Conservation (phyloP, 2,113 vertebrate species). For the Corynorhinus townsendii region DNA sequence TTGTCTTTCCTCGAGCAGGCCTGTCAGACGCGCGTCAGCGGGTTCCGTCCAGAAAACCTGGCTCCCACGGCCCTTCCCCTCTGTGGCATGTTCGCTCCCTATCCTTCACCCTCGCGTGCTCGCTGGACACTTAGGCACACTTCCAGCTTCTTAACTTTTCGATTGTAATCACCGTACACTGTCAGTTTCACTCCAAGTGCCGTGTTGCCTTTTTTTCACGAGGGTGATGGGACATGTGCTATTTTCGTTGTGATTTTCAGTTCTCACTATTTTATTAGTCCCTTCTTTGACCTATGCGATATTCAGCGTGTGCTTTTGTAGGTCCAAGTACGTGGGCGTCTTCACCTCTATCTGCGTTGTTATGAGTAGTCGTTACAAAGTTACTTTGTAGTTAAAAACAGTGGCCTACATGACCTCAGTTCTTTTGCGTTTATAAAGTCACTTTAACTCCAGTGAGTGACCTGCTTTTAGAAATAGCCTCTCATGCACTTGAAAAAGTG, state of each 20-base stretch:
- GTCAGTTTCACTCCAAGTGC: background rate
- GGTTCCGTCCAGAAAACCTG: background rate
- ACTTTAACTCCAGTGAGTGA: background rate
- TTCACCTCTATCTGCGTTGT: background rate
- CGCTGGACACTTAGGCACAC: no score
- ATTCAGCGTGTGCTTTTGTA: background rate
- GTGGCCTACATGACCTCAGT: background rate
- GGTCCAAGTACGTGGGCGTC: background rate
- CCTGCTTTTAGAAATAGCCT: background rate
- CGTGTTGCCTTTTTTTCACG: background rate
- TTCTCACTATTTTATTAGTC: constrained; percentile 12
- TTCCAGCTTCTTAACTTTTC: background rate
- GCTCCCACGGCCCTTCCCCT: background rate
- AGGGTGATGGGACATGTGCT: background rate
- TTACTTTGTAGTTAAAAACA: background rate
- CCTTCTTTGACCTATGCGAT: background rate
- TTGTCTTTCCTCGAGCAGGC: background rate
- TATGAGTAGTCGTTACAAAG: background rate
- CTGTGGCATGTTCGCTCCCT: background rate
- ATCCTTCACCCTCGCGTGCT: no score
- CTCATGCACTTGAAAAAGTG: background rate
- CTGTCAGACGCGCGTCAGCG: background rate
- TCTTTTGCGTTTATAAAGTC: background rate
- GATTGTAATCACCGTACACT: background rate
- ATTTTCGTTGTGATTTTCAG: background rate